These are phyloP conservation scores for Nemotelus nigrinus DNA, from an alignment of 2,888 invertebrate species.

Conservation along the genomic window DNA sequence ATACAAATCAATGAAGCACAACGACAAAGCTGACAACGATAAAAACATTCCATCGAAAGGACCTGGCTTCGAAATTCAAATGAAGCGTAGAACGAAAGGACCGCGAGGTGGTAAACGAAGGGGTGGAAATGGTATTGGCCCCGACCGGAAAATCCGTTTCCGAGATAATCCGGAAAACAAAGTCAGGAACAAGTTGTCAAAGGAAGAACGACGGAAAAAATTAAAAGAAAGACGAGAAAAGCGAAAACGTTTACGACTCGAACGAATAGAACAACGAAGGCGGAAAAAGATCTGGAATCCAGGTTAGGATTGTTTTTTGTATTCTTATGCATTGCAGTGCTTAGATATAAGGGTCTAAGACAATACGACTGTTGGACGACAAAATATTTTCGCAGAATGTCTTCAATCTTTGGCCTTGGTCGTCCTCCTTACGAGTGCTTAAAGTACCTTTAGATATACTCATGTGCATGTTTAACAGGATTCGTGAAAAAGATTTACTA, in stretches of 20 bases:
- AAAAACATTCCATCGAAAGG: not conserved
- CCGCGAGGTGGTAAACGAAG: conserved; percentile 26
- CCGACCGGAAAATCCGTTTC: conserved; percentile 19
- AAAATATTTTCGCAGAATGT: too few species aligned
- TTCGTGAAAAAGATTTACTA: too few species aligned
- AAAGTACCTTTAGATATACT: too few species aligned
- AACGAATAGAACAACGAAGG: conserved; percentile 42
- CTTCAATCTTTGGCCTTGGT: too few species aligned
- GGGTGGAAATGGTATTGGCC: not conserved
- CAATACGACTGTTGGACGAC: too few species aligned
- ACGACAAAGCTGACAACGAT: conserved; percentile 11
- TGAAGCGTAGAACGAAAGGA: conserved; percentile 30
- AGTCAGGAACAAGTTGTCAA: conserved; percentile 36
- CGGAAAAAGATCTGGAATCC: conserved; percentile 36
- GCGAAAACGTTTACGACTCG: conserved; percentile 45
- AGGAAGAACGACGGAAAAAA: conserved; percentile 47
- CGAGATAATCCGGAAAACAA: conserved; percentile 39
- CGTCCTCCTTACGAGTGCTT: too few species aligned
- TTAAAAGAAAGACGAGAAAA: conserved; percentile 47
- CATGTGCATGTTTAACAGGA: too few species aligned
- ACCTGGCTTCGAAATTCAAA: conserved; percentile 35
- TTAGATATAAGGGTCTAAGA: too few species aligned
- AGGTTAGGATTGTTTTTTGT: conserved; percentile 26
- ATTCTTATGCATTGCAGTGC: too few species aligned
- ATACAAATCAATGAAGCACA: conserved; percentile 31